phyloP scores from a whole-genome alignment of 2,888 invertebrate species.

The Hetaerina titia region DNA sequence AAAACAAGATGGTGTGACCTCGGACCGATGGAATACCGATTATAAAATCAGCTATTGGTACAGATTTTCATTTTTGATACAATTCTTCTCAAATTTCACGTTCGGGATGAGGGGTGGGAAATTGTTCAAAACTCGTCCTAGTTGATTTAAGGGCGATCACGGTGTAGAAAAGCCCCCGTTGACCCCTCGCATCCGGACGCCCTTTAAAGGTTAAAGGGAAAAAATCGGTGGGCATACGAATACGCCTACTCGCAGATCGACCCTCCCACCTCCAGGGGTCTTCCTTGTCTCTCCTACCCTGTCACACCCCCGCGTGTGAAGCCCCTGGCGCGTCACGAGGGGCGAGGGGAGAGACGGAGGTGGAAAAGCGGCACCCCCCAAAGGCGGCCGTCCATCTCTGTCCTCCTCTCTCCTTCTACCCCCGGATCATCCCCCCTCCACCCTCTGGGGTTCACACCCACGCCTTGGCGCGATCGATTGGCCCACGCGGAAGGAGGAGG shows the following conservation, averaged over 20 bases:
- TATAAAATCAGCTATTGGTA: too few relatives aligned
- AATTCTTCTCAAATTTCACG: neutral
- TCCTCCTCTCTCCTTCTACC: neutral
- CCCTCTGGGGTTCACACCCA: neutral
- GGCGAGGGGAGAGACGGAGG: too few relatives aligned
- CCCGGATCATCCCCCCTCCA: neutral
- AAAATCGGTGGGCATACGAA: neutral
- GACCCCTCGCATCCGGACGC: neutral
- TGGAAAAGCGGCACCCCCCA: too few relatives aligned
- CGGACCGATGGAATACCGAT: too few relatives aligned
- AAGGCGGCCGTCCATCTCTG: too few relatives aligned
- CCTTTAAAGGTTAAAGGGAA: constrained; percentile 24
- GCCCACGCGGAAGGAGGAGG: neutral
- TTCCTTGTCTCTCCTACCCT: neutral
- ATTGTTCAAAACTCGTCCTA: neutral
- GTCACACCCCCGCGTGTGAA: neutral
- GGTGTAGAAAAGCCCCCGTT: too few relatives aligned
- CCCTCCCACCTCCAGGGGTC: neutral
- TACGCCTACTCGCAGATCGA: neutral
- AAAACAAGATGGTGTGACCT: too few relatives aligned
- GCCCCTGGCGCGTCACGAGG: too few relatives aligned
- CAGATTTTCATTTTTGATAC: neutral
- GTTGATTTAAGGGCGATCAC: neutral
- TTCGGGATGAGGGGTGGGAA: neutral
- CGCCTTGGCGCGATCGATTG: neutral